Evolutionary conservation across 2,888 invertebrate genomes (phyloP).

Genomic region (Malachius bipustulatus): DNA sequence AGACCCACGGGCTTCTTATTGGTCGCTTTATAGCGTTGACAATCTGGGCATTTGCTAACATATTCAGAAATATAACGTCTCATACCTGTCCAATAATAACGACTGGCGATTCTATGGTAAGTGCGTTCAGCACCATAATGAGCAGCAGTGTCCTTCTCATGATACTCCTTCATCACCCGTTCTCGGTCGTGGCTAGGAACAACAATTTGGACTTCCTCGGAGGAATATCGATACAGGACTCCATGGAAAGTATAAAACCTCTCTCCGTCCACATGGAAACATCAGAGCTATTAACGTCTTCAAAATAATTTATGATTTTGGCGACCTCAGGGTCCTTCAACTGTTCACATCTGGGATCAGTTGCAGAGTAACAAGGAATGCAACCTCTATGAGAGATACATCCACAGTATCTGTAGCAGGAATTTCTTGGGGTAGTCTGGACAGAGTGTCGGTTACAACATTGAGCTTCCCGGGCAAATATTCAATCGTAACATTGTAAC

Average conservation of each 20-base stretch:
- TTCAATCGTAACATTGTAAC: conserved; percentile 27
- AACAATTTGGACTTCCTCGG: conserved; percentile 20
- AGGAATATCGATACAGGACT: conserved; percentile 16
- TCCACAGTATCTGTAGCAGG: no score
- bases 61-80: conserved; percentile 11
- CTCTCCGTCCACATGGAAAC: conserved; percentile 13
- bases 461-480: conserved; percentile 30
- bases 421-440: conserved; percentile 16
- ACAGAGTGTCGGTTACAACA: conserved; percentile 28
- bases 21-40: conserved; percentile 15
- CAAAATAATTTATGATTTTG: conserved; percentile 20
- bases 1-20: conserved; percentile 16
- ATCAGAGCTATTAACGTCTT: conserved; percentile 9
- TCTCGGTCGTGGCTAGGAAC: conserved; percentile 14
- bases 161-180: conserved; percentile 14
- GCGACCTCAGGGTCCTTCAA: conserved; percentile 18
- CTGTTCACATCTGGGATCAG: conserved; percentile 16
- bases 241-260: conserved; percentile 18
- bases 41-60: conserved; percentile 12
- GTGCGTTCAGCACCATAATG: conserved; percentile 20
- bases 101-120: conserved; percentile 8
- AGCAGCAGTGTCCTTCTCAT: conserved; percentile 19
- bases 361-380: no score
- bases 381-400: no score
- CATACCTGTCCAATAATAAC: conserved; percentile 18